A percentile compares a stretch with the other conserved stretches of the same genome.
Conservation (phyloP, 1,140 invertebrate genomes). For the Drosophila funebris region DNA sequence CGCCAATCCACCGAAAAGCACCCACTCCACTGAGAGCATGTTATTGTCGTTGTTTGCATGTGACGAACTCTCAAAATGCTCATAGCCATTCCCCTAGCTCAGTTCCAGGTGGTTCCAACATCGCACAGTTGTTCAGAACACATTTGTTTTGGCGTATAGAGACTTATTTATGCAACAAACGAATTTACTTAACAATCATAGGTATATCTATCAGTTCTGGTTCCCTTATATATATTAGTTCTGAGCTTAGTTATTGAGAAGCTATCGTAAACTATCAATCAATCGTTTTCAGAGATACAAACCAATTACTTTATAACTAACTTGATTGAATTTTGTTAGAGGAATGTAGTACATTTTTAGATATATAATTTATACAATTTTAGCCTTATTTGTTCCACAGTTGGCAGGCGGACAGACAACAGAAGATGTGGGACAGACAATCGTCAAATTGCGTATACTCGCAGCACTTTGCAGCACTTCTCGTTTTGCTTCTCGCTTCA, state of each 20-base stretch:
- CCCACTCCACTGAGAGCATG: conserved; percentile 23
- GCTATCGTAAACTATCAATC: too few species aligned
- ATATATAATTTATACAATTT: too few species aligned
- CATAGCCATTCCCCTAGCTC: conserved; percentile 17
- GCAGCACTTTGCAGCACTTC: neutral
- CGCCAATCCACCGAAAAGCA: conserved; percentile 22
- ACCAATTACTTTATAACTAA: too few species aligned
- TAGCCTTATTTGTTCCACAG: neutral
- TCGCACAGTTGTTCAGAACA: conserved; percentile 28
- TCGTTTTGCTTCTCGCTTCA: neutral
- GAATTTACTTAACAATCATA: too few species aligned
- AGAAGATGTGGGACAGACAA: neutral
- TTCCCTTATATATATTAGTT: too few species aligned
- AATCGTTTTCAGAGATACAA: too few species aligned
- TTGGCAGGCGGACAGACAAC: neutral
- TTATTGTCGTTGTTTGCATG: conserved; percentile 74
- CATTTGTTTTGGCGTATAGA: neutral
- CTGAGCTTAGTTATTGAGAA: too few species aligned
- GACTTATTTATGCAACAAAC: too few species aligned
- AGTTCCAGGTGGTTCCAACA: conserved; percentile 21
- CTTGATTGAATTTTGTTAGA: too few species aligned
- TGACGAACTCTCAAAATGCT: conserved; percentile 56
- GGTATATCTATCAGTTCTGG: too few species aligned
- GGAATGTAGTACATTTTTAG: too few species aligned
- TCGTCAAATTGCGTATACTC: too few species aligned